phyloP scores from a whole-genome alignment of 2,797 vertebrate species.

The Leontocebus nigricollis region DNA sequence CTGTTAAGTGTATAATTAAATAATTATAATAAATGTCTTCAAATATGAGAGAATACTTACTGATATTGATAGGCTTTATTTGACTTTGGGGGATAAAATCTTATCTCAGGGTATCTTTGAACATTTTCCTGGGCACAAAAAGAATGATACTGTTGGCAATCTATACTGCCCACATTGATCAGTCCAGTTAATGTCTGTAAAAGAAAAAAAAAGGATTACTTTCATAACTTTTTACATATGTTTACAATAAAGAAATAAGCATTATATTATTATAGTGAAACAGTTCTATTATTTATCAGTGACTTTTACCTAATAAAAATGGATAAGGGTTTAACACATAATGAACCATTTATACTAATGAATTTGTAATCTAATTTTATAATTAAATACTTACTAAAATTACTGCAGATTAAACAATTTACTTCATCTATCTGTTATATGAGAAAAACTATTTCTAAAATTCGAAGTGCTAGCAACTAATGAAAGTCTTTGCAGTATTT shows the following conservation, averaged over 20 bases:
- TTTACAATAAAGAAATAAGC: conserved; percentile 10
- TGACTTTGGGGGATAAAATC: conserved; percentile 89
- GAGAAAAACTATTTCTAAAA: conserved; percentile 46
- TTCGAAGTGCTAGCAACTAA: conserved; percentile 8
- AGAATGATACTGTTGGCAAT: conserved; percentile 93
- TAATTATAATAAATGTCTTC: background rate
- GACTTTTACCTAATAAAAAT: conserved; percentile 17
- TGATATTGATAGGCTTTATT: conserved; percentile 83
- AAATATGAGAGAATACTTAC: conserved; percentile 83
- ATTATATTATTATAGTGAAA: background rate
- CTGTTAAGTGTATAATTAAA: conserved; percentile 26
- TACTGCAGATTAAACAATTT: background rate
- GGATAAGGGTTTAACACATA: background rate
- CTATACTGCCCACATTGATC: conserved; percentile 92
- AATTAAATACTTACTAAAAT: background rate
- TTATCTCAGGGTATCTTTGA: conserved; percentile 94
- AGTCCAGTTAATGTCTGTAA: conserved; percentile 90
- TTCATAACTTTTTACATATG: background rate
- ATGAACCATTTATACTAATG: background rate
- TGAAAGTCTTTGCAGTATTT: background rate
- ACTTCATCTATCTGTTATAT: background rate
- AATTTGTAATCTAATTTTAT: conserved; percentile 1
- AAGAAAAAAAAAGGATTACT: conserved; percentile 50
- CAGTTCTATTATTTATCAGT: background rate
- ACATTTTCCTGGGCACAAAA: conserved; percentile 93